phyloP scores from a whole-genome alignment of 2,888 invertebrate genomes.

The Hydriomena furcata region DNA sequence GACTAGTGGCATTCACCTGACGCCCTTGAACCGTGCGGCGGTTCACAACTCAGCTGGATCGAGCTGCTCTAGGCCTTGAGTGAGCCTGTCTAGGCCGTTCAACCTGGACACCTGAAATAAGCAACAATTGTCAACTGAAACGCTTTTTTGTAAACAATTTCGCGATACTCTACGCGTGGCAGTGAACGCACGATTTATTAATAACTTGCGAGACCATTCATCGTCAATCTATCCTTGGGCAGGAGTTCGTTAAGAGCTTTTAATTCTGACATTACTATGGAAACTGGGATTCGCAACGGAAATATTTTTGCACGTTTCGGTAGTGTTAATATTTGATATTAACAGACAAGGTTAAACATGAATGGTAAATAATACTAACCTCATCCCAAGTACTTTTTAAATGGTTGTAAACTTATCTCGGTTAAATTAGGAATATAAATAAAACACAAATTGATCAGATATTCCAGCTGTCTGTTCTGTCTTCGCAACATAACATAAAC shows the following conservation, averaged over 20 bases:
- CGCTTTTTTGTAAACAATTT: conserved; percentile 36
- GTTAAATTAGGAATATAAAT: conserved; percentile 41
- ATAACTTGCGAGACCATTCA: conserved; percentile 42
- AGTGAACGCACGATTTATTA: conserved; percentile 37
- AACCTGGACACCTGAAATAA: conserved; percentile 61
- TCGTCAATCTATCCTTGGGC: conserved; percentile 47
- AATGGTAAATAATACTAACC: background rate
- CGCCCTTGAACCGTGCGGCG: conserved; percentile 75
- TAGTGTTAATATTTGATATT: conserved; percentile 9
- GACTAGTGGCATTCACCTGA: conserved; percentile 78
- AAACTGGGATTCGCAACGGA: conserved; percentile 2
- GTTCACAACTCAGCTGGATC: conserved; percentile 74
- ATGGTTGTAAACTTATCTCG: conserved; percentile 17
- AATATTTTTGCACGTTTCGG: conserved; percentile 6
- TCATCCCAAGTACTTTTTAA: background rate
- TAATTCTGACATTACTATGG: background rate
- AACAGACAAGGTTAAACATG: background rate
- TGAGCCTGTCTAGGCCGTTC: conserved; percentile 72
- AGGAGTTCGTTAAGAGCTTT: conserved; percentile 39
- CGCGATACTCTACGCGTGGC: conserved; percentile 31
- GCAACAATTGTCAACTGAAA: conserved; percentile 45
- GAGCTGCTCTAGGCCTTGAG: conserved; percentile 70
- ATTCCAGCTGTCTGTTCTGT: conserved; percentile 33
- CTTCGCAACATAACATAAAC: conserved; percentile 33
- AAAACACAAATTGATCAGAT: conserved; percentile 42